A percentile compares a stretch with the other conserved stretches of the same genome.
Conservation (phyloP, 1,140 invertebrate genomes). For the Dinothrombium tinctorium region DNA sequence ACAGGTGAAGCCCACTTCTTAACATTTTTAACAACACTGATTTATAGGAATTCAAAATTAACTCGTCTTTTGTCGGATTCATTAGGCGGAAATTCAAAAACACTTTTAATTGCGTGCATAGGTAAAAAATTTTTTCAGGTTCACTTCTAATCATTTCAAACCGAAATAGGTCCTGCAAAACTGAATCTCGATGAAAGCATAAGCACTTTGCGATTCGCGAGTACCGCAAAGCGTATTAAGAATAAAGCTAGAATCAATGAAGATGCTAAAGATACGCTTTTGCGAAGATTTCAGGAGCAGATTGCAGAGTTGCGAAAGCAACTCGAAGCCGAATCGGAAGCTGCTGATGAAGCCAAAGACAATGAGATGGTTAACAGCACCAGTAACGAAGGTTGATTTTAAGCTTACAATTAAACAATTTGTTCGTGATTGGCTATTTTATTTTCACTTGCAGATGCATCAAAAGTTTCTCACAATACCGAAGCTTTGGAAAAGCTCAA, state of each 20-base stretch:
- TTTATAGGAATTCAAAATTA: slow-evolving; percentile 50
- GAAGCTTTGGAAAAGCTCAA: slow-evolving; percentile 40
- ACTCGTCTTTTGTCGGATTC: slow-evolving; percentile 80
- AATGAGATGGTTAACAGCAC: not conserved
- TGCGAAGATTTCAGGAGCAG: slow-evolving; percentile 86
- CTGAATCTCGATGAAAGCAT: slow-evolving; percentile 94
- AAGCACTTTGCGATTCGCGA: slow-evolving; percentile 86
- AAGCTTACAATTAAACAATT: not conserved
- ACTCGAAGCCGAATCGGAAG: slow-evolving; percentile 34
- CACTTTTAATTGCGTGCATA: slow-evolving; percentile 47
- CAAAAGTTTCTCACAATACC: not conserved
- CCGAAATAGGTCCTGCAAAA: slow-evolving; percentile 63
- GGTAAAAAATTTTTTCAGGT: not conserved
- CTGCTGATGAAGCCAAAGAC: not conserved
- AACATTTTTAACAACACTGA: not conserved
- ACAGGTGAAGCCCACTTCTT: slow-evolving; percentile 27
- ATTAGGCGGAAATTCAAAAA: slow-evolving; percentile 85
- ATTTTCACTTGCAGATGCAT: not conserved
- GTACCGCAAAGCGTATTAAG: slow-evolving; percentile 88
- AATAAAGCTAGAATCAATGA: slow-evolving; percentile 90
- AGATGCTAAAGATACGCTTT: slow-evolving; percentile 86
- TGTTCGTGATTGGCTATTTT: not conserved
- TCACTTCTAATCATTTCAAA: slow-evolving; percentile 11
- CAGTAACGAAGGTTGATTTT: not conserved
- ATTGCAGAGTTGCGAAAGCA: slow-evolving; percentile 74